Base-by-base conservation (phyloP, 2,888 invertebrate species). In the Molorchus minor region DNA sequence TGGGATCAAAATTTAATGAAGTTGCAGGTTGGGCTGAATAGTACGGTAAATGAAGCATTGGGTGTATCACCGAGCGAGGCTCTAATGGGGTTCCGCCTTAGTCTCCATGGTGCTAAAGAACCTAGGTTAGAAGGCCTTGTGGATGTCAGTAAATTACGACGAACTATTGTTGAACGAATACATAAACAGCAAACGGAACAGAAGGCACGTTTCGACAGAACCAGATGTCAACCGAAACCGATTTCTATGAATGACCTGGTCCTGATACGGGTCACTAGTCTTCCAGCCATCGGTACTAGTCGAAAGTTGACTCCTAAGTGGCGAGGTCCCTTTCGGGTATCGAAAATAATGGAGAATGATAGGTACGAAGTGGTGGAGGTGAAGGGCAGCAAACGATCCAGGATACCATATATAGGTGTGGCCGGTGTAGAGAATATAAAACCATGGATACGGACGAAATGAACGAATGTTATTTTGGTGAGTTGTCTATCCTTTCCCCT, bases 81-180 rank as follows among this genome's bases (percentile, higher is more conserved):
- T 5, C 33, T 33, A 33, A 33, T 10, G 33, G 33, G 33, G 12
- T 33, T 33, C 33, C 33, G 33, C 3, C 33, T 33, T 12, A 33
- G n/a, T 33, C 33, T 33, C n/a, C n/a, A 33, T 33, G 33, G 33
- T 33, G 33, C 33, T 33, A 33, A 33, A 33, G 33, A 33, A 12
- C 33, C 33, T 33, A 10, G 12, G 3, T 33, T 33, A 33, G 10
- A 33, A 3, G n/a, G 33, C 12, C 33, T 33, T n/a, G 33, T 33
- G n/a, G 33, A 33, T 33, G 33, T 33, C 33, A 33, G 5, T 7
- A 33, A 33, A n/a, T 33, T n/a, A n/a, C n/a, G n/a, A n/a, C n/a
- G n/a, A n/a, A n/a, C n/a, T n/a, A n/a, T n/a, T n/a, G n/a, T n/a
- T n/a, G n/a, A n/a, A n/a, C n/a, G n/a, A n/a, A n/a, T n/a, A n/a